Evolutionary conservation across 2,797 vertebrate species (phyloP), one percentile per base, ranked within the genome.

Genomic region (Tapera naevia): DNA sequence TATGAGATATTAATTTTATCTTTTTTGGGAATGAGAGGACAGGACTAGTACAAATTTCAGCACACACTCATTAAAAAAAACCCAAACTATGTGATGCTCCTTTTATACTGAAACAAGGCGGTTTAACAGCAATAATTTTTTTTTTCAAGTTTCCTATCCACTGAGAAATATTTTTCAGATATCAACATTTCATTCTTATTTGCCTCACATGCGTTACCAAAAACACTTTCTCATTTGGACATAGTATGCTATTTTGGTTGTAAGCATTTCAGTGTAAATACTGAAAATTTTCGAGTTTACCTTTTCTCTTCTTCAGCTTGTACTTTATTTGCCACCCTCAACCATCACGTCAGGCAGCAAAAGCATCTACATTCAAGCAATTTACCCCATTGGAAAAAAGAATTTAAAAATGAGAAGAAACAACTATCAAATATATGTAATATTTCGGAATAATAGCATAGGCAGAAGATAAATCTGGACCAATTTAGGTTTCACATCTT

Each of bases 1-100:
- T 99, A 98, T 90, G 30, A 24, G 12, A 81, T 51, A 65, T 73
- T 56, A 70, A 5, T 80, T 4, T 50, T 80, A 73, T 54, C 9
- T 37, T 86, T 81, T 62, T 23, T 50, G 32, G 18, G 33, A 80
- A 58, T 33, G 19, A 51, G 56, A 74, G 39, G 17, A 67, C 14
- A 71, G 30, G 23, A 15, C 17, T 62, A 79, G 39, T 13, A 7
- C 50, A 65, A 13, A 73, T 76, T 93, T 87, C 89, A 37, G 18
- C 7, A 25, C 8, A 48, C 35, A 33, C 15, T 81, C 18, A 32
- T 45, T 41, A 41, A 46, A 64, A 78, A 58, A 60, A 9, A 53
- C 43, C 41, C 22, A 46, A 71, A 53, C 7, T 37, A 48, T 57
- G 30, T 45, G 41, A 25, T 64, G 6, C 8, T 86, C 48, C 48